Evolutionary conservation across 2,888 invertebrate species (phyloP), one percentile per base, ranked within the genome.

Genomic region (Agapostemon virescens): DNA sequence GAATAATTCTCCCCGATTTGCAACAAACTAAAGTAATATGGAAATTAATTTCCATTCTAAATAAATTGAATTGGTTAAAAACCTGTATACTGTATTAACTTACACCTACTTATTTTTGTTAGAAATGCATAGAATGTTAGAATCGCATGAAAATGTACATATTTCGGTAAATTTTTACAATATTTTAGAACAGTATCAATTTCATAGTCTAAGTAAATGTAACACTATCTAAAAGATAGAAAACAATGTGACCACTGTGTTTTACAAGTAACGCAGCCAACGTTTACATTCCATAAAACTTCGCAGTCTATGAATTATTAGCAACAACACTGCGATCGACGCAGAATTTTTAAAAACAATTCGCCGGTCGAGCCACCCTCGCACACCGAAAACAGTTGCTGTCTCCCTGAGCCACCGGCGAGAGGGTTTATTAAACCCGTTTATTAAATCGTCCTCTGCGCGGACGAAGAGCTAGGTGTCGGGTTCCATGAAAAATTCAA

Each of bases 401-500:
- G 36, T 36, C n/a, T n/a, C 33, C n/a, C n/a, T 11, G 13, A 11
- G 63, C 33, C 61, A 36, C 33, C 13, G n/a, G 64, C 9, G 23
- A 17, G 30, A 49, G 68, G 74, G 75, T 73, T 64, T 55, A 30
- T 71, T 73, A 75, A 52, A 66, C 38, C 33, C 23, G 45, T 79
- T 52, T 75, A 73, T 84, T 82, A 68, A 85, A 71, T 69, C 63
- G 67, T 69, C 73, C 79, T 70, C 52, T n/a, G 55, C 49, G 63
- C 38, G 23, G 33, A 69, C 40, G 58, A 55, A 66, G 63, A 72
- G 15, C 23, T 69, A 61, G 30, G 61, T 33, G 61, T 61, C 66
- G 33, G 42, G 72, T 79, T 74, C 68, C 74, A 71, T 74, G 80
- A 83, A 83, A 82, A 83, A 80, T 87, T 87, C 67, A 84, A 80